Evolutionary conservation across 2,888 invertebrate genomes (phyloP).

Genomic region (Panorpa germanica): DNA sequence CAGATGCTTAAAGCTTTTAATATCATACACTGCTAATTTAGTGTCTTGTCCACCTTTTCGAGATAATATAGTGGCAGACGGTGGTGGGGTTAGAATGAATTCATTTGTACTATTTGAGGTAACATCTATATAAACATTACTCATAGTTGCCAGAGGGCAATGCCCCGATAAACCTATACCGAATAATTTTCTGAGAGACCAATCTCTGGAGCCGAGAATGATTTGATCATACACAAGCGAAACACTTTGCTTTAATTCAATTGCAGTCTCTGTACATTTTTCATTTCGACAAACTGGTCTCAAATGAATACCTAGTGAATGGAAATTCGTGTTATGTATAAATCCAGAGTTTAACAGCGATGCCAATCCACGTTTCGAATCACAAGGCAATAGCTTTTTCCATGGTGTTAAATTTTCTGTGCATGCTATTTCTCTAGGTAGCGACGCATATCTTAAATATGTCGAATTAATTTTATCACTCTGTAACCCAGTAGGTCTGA

Average conservation of each 20-base stretch:
- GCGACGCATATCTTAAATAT: conserved; percentile 61
- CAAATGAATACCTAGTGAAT: conserved; percentile 74
- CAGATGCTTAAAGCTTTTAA: conserved; percentile 25
- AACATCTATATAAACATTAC: conserved; percentile 66
- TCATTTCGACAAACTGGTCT: conserved; percentile 52
- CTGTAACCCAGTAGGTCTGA: conserved; percentile 54
- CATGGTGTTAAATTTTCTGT: conserved; percentile 98
- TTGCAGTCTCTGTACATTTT: conserved; percentile 36
- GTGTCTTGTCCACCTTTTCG: conserved; percentile 47
- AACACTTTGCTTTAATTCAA: conserved; percentile 73
- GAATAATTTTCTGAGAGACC: conserved; percentile 75
- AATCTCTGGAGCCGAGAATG: conserved; percentile 44
- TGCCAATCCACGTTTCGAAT: conserved; percentile 71
- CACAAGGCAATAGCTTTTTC: conserved; percentile 93
- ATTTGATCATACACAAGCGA: conserved; percentile 73
- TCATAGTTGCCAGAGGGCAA: conserved; percentile 63
- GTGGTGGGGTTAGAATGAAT: conserved; percentile 43
- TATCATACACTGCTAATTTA: conserved; percentile 51
- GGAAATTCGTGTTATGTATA: conserved; percentile 84
- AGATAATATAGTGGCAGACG: conserved; percentile 35
- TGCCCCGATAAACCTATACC: conserved; percentile 65
- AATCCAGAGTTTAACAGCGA: conserved; percentile 76
- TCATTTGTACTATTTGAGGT: conserved; percentile 38
- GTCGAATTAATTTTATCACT: conserved; percentile 28
- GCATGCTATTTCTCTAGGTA: conserved; percentile 92